Conservation (phyloP, 2,113 vertebrate genomes). For the Microcebus lehilahytsara region DNA sequence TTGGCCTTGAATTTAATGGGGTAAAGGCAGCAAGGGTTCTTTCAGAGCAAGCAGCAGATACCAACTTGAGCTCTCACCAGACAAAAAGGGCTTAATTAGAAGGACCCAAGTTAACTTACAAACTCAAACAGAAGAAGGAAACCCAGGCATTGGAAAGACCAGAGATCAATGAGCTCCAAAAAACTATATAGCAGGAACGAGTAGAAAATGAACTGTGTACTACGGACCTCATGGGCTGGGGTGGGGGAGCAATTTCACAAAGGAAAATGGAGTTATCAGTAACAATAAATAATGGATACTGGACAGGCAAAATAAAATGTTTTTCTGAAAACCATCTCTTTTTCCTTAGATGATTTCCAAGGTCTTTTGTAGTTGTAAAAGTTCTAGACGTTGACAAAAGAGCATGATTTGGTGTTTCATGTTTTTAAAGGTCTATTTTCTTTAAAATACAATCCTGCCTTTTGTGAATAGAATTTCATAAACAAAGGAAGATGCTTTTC, state of each 20-base stretch:
- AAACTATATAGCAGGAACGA: not conserved
- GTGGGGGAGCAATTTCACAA: not conserved
- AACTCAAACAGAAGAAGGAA: not conserved
- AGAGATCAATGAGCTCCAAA: not conserved
- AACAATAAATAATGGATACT: not conserved
- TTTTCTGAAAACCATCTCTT: not conserved
- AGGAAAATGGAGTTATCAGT: not conserved
- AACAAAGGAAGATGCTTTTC: constrained; percentile 13
- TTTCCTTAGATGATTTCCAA: not conserved
- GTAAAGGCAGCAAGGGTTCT: not conserved
- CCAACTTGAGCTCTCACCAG: not conserved
- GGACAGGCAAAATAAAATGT: not conserved
- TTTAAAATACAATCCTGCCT: not conserved
- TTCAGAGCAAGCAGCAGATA: not conserved
- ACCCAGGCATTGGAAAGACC: not conserved
- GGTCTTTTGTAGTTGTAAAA: not conserved
- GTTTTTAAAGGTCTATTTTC: not conserved
- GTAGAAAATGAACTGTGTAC: not conserved
- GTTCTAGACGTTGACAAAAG: not conserved
- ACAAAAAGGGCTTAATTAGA: not conserved
- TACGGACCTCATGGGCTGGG: not conserved
- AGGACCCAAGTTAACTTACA: not conserved
- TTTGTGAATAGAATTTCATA: not conserved
- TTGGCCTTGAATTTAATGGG: not conserved
- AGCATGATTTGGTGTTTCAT: not conserved